phyloP scores from a whole-genome alignment of 2,888 invertebrate genomes.

The Salpingus planirostris region DNA sequence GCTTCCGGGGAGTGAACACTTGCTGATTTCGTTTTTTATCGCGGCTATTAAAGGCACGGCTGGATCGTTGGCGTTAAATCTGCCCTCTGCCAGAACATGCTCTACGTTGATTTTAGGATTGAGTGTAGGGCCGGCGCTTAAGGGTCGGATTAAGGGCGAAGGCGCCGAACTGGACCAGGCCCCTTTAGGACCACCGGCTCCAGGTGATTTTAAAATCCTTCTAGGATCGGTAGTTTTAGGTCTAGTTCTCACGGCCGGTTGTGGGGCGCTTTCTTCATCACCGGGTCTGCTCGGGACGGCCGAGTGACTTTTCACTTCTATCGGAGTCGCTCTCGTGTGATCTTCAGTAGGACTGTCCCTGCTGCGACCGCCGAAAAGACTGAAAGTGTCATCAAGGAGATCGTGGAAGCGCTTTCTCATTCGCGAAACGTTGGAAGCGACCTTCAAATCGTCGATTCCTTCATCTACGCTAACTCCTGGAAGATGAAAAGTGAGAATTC shows the following conservation, averaged over 20 bases:
- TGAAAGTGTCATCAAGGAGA: constrained; percentile 70
- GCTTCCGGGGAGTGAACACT: constrained; percentile 40
- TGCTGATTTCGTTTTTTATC: constrained; percentile 62
- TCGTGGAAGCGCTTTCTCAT: constrained; percentile 69
- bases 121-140: constrained; percentile 58
- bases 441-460: constrained; percentile 34
- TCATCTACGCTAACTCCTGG: constrained; percentile 35
- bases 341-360: constrained; percentile 45
- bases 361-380: constrained; percentile 53
- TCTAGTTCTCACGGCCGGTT: constrained; percentile 25
- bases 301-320: constrained; percentile 39
- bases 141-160: constrained; percentile 47
- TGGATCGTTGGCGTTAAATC: constrained; percentile 56
- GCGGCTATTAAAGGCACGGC: constrained; percentile 77
- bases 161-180: constrained; percentile 48
- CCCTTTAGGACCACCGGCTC: constrained; percentile 32
- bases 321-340: constrained; percentile 19
- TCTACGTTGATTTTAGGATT: constrained; percentile 43
- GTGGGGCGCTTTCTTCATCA: constrained; percentile 22
- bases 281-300: constrained; percentile 26
- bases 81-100: constrained; percentile 50
- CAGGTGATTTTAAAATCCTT: constrained; percentile 30
- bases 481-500: too few relatives aligned
- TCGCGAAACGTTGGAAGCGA: constrained; percentile 47
- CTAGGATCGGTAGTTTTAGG: constrained; percentile 37